Conservation (phyloP, 2,113 vertebrate genomes). For the Orthonyx spaldingii region DNA sequence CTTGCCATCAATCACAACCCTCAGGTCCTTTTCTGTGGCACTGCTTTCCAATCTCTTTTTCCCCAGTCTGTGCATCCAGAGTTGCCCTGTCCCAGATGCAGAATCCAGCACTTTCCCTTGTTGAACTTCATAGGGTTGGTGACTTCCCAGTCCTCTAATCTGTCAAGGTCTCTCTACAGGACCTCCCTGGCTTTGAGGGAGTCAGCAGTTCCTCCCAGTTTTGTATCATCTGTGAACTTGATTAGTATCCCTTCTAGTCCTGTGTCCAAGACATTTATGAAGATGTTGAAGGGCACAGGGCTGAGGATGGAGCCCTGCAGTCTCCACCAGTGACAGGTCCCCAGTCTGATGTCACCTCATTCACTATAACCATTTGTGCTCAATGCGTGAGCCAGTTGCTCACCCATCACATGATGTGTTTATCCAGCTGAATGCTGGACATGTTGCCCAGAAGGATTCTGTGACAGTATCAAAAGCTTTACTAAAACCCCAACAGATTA, state of each 20-base stretch:
- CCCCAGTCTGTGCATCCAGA: too few species aligned
- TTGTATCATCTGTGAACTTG: neutral
- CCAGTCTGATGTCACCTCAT: neutral
- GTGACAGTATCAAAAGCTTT: neutral
- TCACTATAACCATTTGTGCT: neutral
- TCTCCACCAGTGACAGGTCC: neutral
- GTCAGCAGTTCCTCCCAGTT: neutral
- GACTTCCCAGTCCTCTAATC: neutral
- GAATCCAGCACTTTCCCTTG: neutral
- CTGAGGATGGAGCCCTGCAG: neutral
- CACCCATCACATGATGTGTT: neutral
- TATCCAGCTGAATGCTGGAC: neutral
- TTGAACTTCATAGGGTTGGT: neutral
- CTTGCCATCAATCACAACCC: neutral
- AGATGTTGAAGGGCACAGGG: neutral
- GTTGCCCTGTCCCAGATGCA: neutral
- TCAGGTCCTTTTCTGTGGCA: neutral
- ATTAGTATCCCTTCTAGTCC: neutral
- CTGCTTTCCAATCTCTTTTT: neutral
- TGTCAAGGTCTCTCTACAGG: neutral
- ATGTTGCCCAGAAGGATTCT: neutral
- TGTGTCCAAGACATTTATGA: neutral
- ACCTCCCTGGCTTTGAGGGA: neutral
- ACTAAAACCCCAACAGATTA: neutral
- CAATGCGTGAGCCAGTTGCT: neutral